These are phyloP conservation scores for Alviniconcha strummeri DNA, from an alignment of 2,888 invertebrate species.

Conservation along the genomic window DNA sequence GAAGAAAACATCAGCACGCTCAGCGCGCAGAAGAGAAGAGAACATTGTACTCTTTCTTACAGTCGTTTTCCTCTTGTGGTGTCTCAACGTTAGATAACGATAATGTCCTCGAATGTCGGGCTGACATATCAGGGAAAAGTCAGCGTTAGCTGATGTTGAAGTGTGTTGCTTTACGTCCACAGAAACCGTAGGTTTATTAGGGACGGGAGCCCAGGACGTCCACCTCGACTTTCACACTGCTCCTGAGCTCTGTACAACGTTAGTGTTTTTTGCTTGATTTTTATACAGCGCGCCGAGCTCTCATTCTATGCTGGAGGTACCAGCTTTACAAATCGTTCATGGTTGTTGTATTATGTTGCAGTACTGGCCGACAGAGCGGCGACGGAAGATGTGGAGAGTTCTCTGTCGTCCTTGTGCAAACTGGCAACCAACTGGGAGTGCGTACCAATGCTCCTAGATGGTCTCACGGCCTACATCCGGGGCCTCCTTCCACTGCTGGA, in stretches of 20 bases:
- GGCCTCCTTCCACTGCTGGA: constrained; percentile 74
- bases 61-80: too few species aligned
- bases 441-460: constrained; percentile 76
- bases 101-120: neutral
- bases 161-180: neutral
- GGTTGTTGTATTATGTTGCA: neutral
- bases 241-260: neutral
- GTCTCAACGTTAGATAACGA: too few species aligned
- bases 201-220: too few species aligned
- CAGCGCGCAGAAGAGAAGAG: neutral
- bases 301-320: neutral
- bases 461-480: constrained; percentile 73
- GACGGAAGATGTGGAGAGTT: constrained; percentile 74
- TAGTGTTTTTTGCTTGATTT: too few species aligned
- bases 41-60: neutral
- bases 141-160: neutral
- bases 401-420: constrained; percentile 76
- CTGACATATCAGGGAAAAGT: neutral
- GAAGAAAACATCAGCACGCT: neutral
- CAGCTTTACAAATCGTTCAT: neutral
- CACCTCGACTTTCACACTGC: neutral
- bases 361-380: constrained; percentile 57
- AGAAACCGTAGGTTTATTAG: too few species aligned
- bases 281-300: neutral
- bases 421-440: constrained; percentile 78